phyloP scores from a whole-genome alignment of 2,113 vertebrate genomes.

The Alligator mississippiensis region DNA sequence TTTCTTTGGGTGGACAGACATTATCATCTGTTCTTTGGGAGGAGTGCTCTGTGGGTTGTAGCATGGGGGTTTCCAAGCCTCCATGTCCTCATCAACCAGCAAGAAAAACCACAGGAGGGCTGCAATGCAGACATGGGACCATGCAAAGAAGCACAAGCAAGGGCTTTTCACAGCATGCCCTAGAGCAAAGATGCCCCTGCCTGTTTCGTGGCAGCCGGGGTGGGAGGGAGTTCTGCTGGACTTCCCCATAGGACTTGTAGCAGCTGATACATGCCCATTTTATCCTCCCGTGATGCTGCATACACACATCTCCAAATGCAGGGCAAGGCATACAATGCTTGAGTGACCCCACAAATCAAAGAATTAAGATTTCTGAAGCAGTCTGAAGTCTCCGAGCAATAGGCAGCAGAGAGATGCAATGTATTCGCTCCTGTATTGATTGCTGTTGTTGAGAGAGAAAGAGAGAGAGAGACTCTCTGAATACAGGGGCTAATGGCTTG shows the following conservation, averaged over 20 bases:
- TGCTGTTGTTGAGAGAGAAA: background rate
- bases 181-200: background rate
- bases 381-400: background rate
- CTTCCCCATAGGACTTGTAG: background rate
- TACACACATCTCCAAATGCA: background rate
- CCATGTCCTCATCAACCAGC: background rate
- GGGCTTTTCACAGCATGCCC: background rate
- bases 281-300: background rate
- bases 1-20: background rate
- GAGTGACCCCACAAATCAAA: background rate
- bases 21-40: too few species aligned
- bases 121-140: background rate
- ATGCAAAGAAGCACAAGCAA: background rate
- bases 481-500: background rate
- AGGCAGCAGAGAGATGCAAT: background rate
- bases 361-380: background rate
- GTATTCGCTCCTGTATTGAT: background rate
- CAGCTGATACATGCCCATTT: background rate
- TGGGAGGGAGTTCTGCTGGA: background rate
- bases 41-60: background rate
- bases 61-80: background rate
- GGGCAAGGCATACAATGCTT: background rate
- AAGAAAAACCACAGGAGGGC: background rate
- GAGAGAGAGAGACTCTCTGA: background rate
- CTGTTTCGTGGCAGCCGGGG: rapidly evolving